These are phyloP conservation scores for Pachypanchax playfairii DNA, from an alignment of 2,113 vertebrate species.

Conservation along the genomic window DNA sequence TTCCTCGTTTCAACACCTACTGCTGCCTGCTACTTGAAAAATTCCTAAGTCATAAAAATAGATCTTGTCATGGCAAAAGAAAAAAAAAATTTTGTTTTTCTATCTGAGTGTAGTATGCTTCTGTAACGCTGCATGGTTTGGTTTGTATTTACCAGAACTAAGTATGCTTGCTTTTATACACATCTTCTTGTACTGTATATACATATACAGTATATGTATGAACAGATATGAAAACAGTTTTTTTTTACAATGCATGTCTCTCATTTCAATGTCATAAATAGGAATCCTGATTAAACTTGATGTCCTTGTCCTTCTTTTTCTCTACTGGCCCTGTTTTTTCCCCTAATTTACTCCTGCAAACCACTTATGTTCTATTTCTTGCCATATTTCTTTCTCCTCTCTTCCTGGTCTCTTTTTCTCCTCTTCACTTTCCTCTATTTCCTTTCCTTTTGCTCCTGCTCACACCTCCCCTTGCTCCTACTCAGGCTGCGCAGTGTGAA, in stretches of 20 bases:
- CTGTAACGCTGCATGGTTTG: conserved; percentile 75
- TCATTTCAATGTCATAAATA: conserved; percentile 33
- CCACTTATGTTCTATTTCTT: conserved; percentile 7
- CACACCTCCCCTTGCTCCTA: conserved; percentile 49
- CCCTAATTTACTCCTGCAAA: conserved; percentile 39
- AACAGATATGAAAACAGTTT: conserved; percentile 34
- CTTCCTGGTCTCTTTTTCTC: neutral
- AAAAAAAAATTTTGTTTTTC: conserved; percentile 13
- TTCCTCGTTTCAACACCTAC: neutral
- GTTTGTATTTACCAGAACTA: conserved; percentile 72
- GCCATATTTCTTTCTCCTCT: conserved; percentile 1
- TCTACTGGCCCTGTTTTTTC: conserved; percentile 35
- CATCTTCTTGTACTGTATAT: conserved; percentile 29
- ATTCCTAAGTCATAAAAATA: conserved; percentile 7
- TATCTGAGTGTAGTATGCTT: conserved; percentile 67
- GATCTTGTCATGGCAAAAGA: conserved; percentile 43
- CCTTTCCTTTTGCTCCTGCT: conserved; percentile 11
- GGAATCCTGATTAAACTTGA: conserved; percentile 57
- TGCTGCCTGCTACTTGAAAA: conserved; percentile 6
- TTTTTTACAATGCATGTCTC: conserved; percentile 68
- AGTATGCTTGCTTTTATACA: conserved; percentile 64
- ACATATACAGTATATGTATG: conserved; percentile 51
- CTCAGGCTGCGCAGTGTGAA: conserved; percentile 91
- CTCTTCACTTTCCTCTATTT: neutral
- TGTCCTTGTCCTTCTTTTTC: conserved; percentile 33